These are phyloP conservation scores for Amphibalanus amphitrite DNA, from an alignment of 1,140 invertebrate genomes.

Conservation along the genomic window DNA sequence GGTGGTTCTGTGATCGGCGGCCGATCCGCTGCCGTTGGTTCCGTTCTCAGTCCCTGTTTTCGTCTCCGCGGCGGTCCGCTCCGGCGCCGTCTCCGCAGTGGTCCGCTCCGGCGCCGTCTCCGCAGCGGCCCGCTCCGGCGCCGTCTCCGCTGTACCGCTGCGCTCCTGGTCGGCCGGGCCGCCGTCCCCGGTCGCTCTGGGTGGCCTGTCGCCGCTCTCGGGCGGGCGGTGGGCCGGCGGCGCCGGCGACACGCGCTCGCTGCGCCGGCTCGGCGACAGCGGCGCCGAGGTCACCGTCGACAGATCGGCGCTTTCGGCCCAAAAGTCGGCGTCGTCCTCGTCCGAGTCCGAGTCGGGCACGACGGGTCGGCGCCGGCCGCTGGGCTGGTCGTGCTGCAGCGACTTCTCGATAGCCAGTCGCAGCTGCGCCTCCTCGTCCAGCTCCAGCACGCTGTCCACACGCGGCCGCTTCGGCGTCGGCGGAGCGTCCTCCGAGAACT, in stretches of 20 bases:
- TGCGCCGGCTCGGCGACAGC: slow-evolving; percentile 2
- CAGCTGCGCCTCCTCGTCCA: slow-evolving; percentile 31
- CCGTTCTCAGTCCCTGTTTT: neutral
- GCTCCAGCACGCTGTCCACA: slow-evolving; percentile 25
- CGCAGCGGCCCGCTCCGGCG: too few relatives aligned
- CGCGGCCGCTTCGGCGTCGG: slow-evolving; percentile 11
- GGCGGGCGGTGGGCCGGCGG: neutral
- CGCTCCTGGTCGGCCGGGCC: slow-evolving; percentile 4
- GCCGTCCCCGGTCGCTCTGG: too few relatives aligned
- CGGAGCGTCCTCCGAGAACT: slow-evolving; percentile 14
- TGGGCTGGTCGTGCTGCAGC: slow-evolving; percentile 15
- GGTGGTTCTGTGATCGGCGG: neutral
- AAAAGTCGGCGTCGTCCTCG: slow-evolving; percentile 22
- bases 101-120: too few relatives aligned
- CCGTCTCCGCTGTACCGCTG: slow-evolving; percentile 4
- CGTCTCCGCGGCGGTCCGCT: neutral
- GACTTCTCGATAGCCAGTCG: slow-evolving; percentile 32
- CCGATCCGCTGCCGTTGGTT: slow-evolving; percentile 9
- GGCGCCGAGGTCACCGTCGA: slow-evolving; percentile 12
- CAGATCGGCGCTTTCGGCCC: slow-evolving; percentile 16
- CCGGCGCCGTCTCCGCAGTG: too few relatives aligned
- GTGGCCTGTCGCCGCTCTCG: slow-evolving; percentile 10
- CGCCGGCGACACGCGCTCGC: neutral
- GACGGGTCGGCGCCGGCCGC: slow-evolving; percentile 7
- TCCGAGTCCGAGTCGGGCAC: slow-evolving; percentile 14